Evolutionary conservation across 2,113 vertebrate species (phyloP).

Genomic region (Pterophyllum scalare): DNA sequence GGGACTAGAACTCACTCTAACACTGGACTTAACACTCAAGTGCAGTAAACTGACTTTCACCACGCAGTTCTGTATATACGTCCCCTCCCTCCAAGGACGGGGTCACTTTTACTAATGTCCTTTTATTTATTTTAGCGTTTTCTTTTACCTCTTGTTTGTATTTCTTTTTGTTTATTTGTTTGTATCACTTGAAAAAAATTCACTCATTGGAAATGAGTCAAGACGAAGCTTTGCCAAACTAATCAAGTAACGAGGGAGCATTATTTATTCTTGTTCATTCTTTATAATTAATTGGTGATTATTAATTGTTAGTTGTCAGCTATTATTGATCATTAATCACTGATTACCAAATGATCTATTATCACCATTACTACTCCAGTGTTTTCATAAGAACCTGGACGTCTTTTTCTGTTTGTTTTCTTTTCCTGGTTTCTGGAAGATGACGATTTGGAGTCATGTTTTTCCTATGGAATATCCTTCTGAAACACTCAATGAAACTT

Average conservation of each 20-base stretch:
- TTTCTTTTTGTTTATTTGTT: conserved; percentile 60
- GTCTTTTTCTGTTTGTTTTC: conserved; percentile 69
- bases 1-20: conserved; percentile 71
- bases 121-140: conserved; percentile 79
- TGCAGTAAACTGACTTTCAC: conserved; percentile 81
- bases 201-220: conserved; percentile 87
- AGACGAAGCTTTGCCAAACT: conserved; percentile 92
- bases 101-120: conserved; percentile 81
- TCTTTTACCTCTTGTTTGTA: conserved; percentile 71
- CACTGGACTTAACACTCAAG: conserved; percentile 81
- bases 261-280: conserved; percentile 79
- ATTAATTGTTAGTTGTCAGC: conserved; percentile 78
- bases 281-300: conserved; percentile 75
- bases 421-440: conserved; percentile 82
- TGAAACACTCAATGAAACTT: conserved; percentile 71
- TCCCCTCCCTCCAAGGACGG: conserved; percentile 59
- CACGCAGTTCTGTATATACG: conserved; percentile 83
- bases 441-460: conserved; percentile 88
- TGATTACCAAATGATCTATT: conserved; percentile 71
- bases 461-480: conserved; percentile 84
- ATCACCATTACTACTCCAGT: conserved; percentile 58
- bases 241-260: conserved; percentile 81
- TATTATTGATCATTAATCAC: conserved; percentile 76
- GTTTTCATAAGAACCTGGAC: conserved; percentile 74
- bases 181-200: conserved; percentile 75